Percentiles rank a stretch among this genome's conserved stretches.
These are phyloP conservation scores for Ennomos quercinarius DNA, from an alignment of 2,888 invertebrate species.

Conservation along the genomic window DNA sequence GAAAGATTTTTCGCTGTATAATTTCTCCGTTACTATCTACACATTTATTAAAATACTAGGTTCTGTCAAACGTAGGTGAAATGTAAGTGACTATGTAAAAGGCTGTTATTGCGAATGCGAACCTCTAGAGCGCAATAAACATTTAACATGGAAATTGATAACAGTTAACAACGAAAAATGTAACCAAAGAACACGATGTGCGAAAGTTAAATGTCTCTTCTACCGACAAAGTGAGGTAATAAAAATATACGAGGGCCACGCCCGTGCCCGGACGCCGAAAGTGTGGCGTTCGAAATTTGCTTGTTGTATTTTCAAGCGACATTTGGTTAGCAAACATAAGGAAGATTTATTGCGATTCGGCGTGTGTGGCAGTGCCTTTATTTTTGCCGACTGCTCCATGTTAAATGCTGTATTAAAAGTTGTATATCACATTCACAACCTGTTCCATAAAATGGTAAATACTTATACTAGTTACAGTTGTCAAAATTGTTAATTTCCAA, in stretches of 20 bases:
- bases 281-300: slow-evolving; percentile 61
- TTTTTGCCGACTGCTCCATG: slow-evolving; percentile 52
- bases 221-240: slow-evolving; percentile 67
- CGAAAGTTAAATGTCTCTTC: slow-evolving; percentile 58
- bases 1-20: too few relatives aligned
- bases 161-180: slow-evolving; percentile 43
- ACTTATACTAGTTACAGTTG: too few relatives aligned
- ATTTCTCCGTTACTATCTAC: too few relatives aligned
- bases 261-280: slow-evolving; percentile 65
- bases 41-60: too few relatives aligned
- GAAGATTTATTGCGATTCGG: slow-evolving; percentile 73
- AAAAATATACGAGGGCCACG: slow-evolving; percentile 70
- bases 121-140: background rate
- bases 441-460: background rate
- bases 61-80: too few relatives aligned
- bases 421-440: slow-evolving; percentile 13
- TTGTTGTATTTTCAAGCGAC: slow-evolving; percentile 72
- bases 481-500: too few relatives aligned
- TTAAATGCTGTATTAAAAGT: too few relatives aligned
- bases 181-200: slow-evolving; percentile 61
- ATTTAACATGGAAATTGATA: slow-evolving; percentile 3
- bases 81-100: too few relatives aligned
- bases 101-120: too few relatives aligned
- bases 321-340: slow-evolving; percentile 76
- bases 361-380: slow-evolving; percentile 67